phyloP scores from a whole-genome alignment of 1,140 invertebrate genomes.

The Helicorthomorpha holstii region DNA sequence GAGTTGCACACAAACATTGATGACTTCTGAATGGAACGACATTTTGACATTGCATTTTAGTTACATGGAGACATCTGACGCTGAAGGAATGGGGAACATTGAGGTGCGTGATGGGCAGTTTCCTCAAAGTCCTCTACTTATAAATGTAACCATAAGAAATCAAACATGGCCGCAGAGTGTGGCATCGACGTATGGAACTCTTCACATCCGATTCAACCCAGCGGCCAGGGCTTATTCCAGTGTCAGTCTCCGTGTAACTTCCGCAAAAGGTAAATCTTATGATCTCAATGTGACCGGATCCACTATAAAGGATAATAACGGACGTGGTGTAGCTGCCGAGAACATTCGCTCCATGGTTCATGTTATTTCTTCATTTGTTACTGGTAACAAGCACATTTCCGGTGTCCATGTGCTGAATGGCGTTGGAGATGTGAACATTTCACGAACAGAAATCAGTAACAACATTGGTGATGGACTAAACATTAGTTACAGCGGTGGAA shows the following conservation, averaged over 20 bases:
- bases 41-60: constrained; percentile 67
- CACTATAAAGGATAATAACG: constrained; percentile 71
- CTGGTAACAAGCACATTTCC: constrained; percentile 68
- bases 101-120: constrained; percentile 60
- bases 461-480: constrained; percentile 67
- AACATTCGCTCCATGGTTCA: constrained; percentile 63
- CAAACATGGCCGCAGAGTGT: constrained; percentile 67
- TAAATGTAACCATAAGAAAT: constrained; percentile 42
- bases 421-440: constrained; percentile 82
- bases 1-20: constrained; percentile 26
- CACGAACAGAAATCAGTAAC: constrained; percentile 66
- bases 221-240: background rate
- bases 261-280: constrained; percentile 48
- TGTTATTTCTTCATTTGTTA: constrained; percentile 60
- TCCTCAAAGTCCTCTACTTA: constrained; percentile 44
- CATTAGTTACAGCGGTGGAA: constrained; percentile 78
- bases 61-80: constrained; percentile 45
- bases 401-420: constrained; percentile 71
- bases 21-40: constrained; percentile 46
- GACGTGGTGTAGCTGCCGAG: constrained; percentile 73
- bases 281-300: constrained; percentile 76
- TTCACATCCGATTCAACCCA: constrained; percentile 49
- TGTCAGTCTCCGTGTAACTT: background rate
- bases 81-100: constrained; percentile 50
- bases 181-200: constrained; percentile 51